Base-by-base conservation (phyloP, 2,888 invertebrate species). In the Mythimna impura region DNA sequence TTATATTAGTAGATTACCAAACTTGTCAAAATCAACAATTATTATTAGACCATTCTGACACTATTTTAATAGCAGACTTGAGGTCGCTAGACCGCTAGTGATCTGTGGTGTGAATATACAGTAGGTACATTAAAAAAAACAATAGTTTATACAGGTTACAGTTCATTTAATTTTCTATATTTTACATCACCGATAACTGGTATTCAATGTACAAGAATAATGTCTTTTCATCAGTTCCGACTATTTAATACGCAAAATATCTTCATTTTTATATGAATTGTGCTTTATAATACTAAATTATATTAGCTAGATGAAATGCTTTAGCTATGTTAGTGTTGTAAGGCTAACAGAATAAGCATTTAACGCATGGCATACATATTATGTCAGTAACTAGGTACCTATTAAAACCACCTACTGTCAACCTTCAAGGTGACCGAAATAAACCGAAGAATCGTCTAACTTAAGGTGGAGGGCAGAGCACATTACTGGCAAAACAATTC, bases 131-230 rank as follows among this genome's bases (percentile, higher is more conserved):
- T 14, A 55, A 55, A 12, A 14, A 60, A 0, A 55, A 71, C 1
- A 52, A 68, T 40, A 12, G 12, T 7, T 20, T 25, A 58, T 77
- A 76, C 65, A 76, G 73, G 66, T 80, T 84, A 85, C 76, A 82
- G 78, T 75, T 71, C 63, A 64, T 73, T 87, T 83, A 76, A 84
- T 84, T 76, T 22, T 7, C 76, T 86, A 82, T 82, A 82, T 78
- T 66, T 76, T 80, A 87, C 83, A 85, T 76, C 70, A 66, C 74
- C 69, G 82, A 82, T 54, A 86, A 87, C 76, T 83, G 84, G 82
- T 88, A 85, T 87, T 78, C 75, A 86, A 86, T 86, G 88, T 90
- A 90, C 87, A 90, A 90, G 89, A 89, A 90, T 89, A 88, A 85
- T 76, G 74, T 85, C 61, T 81, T 78, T 74, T 66, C 25, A 76